Evolutionary conservation across 2,888 invertebrate species (phyloP).

Genomic region (Hydrotaea diabolus): DNA sequence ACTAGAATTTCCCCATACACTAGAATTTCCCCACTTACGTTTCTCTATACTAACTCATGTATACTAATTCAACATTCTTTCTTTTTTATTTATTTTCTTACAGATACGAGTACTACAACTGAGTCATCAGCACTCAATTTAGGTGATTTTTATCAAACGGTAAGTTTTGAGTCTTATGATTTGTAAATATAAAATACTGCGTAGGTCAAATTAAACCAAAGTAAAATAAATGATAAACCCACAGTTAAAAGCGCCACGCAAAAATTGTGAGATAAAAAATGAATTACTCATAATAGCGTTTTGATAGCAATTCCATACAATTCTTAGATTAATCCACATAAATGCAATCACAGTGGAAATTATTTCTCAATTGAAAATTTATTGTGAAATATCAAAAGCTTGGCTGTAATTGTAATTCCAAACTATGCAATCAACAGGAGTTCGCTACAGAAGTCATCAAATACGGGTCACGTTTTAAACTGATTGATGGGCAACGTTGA

Average conservation of each 20-base stretch:
- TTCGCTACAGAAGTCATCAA: not conserved
- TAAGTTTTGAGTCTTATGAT: constrained; percentile 21
- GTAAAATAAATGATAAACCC: not conserved
- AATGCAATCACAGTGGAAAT: not conserved
- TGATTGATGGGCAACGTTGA: not conserved
- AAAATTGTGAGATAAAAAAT: not conserved
- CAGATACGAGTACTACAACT: constrained; percentile 23
- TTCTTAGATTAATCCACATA: not conserved
- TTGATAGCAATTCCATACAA: not conserved
- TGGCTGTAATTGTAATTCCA: too few species aligned
- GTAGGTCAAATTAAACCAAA: not conserved
- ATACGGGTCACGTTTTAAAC: constrained; percentile 13
- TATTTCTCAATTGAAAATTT: not conserved
- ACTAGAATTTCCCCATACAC: not conserved
- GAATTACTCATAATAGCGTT: not conserved
- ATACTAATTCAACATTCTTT: not conserved
- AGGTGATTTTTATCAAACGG: constrained; percentile 6
- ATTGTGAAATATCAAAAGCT: not conserved
- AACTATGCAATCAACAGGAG: constrained; percentile 5
- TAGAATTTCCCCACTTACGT: not conserved
- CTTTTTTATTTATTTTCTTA: not conserved
- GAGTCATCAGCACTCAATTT: constrained; percentile 6
- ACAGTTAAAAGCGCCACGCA: constrained; percentile 8
- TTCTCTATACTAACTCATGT: not conserved
- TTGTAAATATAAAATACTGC: constrained; percentile 20